These are phyloP conservation scores for Anthopleura sola DNA, from an alignment of 64 coral and sea anemone genomes.

Conservation along the genomic window DNA sequence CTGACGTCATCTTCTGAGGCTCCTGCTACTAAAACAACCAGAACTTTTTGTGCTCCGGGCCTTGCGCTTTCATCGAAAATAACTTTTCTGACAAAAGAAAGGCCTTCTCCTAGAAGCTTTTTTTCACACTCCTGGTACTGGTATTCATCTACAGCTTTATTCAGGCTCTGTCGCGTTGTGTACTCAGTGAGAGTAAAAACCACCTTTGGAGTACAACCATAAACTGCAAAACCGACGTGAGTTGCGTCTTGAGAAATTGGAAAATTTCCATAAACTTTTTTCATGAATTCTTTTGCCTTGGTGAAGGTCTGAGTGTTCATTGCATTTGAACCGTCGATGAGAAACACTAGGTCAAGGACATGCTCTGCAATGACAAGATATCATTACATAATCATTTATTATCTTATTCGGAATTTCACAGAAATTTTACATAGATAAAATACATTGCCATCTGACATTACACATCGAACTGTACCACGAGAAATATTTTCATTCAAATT, in stretches of 20 bases:
- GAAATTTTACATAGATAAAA: too few species aligned
- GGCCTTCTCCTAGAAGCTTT: constrained; percentile 11
- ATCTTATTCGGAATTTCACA: too few species aligned
- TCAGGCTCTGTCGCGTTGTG: not conserved
- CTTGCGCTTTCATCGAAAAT: constrained; percentile 43
- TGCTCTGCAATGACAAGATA: constrained; percentile 10
- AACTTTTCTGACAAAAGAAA: not conserved
- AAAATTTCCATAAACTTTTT: constrained; percentile 46
- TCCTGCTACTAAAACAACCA: constrained; percentile 24
- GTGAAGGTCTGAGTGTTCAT: constrained; percentile 11
- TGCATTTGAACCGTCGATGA: constrained; percentile 32
- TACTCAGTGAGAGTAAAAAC: constrained; percentile 30
- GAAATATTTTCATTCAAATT: too few species aligned
- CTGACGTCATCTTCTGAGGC: constrained; percentile 32
- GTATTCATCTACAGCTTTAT: not conserved
- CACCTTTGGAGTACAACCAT: constrained; percentile 4
- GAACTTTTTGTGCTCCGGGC: constrained; percentile 34
- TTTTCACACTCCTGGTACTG: not conserved
- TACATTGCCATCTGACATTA: too few species aligned
- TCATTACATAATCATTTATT: too few species aligned
- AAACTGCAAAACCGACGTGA: constrained; percentile 36
- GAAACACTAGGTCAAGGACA: constrained; percentile 39
- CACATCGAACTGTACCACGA: too few species aligned
- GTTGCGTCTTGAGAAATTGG: constrained; percentile 29
- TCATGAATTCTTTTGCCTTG: constrained; percentile 32